Evolutionary conservation across 1,140 invertebrate species (phyloP), one percentile per base, ranked within the genome.

Genomic region (Pissodes strobi): DNA sequence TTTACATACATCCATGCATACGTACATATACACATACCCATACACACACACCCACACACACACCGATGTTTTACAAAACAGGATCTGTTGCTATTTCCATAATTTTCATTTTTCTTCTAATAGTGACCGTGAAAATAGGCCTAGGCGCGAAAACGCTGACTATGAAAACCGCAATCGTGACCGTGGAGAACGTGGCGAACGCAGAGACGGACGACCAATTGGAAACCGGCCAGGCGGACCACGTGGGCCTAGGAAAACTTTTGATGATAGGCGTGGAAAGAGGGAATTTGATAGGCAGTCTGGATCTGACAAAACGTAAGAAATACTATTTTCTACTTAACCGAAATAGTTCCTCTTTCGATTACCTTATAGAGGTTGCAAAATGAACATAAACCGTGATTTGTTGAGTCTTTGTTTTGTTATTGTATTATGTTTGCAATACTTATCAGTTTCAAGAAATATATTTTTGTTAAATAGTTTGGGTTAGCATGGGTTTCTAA

Each of bases 211-310:
- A 21, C 70, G 78, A 23, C 72, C 71, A 21, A 61, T 72, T 18
- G 75, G 74, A 22, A 80, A 81, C 55, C 78, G 78, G 65, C 64
- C 79, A 75, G 79, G 75, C 70, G 79, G 73, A 70, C 72, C 76
- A 48, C 75, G 82, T 64, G 77, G 70, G 22, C 74, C 76, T 9
- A 71, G 82, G 13, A 80, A 84, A 17, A 81, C 81, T 64, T 89
- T 87, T 74, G 82, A 82, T 64, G 87, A 88, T 67, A 86, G 89
- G 67, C 84, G 90, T 67, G 87, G 90, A 37, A 95, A 94, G 80
- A 86, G 93, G 30, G 94, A 97, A 81, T 97, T 93, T 79, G 95
- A 97, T 80, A 87, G 95, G 65, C 92, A 96, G 79, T 96, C 93
- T 74, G 94, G 94, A 68, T 94, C 92, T 55, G 94, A 97, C 76